A percentile compares a stretch with the other conserved stretches of the same genome.
phyloP scores from a whole-genome alignment of 2,888 invertebrate genomes.

The Hypsopygia costalis region DNA sequence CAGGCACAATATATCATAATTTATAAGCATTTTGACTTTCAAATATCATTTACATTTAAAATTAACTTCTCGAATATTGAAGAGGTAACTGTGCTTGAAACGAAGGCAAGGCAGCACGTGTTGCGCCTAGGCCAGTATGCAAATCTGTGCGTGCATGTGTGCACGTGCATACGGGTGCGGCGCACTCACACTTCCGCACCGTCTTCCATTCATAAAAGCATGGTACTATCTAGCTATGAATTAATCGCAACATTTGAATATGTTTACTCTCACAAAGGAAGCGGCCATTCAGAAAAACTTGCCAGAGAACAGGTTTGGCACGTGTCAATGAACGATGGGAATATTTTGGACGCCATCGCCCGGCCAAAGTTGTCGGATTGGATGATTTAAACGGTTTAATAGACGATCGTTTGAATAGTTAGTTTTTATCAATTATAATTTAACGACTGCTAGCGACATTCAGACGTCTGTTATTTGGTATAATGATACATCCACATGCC shows the following conservation, averaged over 20 bases:
- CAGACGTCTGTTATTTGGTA: slow-evolving; percentile 15
- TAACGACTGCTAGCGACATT: slow-evolving; percentile 40
- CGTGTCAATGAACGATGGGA: slow-evolving; percentile 79
- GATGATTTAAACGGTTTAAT: slow-evolving; percentile 72
- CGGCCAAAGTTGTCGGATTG: slow-evolving; percentile 48
- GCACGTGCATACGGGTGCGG: slow-evolving; percentile 36
- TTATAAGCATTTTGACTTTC: slow-evolving; percentile 53
- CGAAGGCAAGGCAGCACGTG: slow-evolving; percentile 60
- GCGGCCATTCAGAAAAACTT: slow-evolving; percentile 77
- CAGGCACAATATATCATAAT: slow-evolving; percentile 26
- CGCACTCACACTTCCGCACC: slow-evolving; percentile 53
- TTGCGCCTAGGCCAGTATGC: slow-evolving; percentile 67
- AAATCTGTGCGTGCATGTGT: slow-evolving; percentile 48
- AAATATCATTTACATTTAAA: slow-evolving; percentile 69
- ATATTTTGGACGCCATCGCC: slow-evolving; percentile 69
- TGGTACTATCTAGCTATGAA: slow-evolving; percentile 76
- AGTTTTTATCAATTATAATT: slow-evolving; percentile 52
- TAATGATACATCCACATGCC: slow-evolving; percentile 1
- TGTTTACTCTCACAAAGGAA: slow-evolving; percentile 78
- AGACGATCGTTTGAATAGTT: slow-evolving; percentile 55
- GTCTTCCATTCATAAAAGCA: slow-evolving; percentile 76
- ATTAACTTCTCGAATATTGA: slow-evolving; percentile 71
- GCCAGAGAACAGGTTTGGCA: slow-evolving; percentile 75
- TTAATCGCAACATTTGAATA: slow-evolving; percentile 81
- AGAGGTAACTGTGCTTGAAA: slow-evolving; percentile 67